Conservation (phyloP, 2,888 invertebrate species). For the Idaea straminata region DNA sequence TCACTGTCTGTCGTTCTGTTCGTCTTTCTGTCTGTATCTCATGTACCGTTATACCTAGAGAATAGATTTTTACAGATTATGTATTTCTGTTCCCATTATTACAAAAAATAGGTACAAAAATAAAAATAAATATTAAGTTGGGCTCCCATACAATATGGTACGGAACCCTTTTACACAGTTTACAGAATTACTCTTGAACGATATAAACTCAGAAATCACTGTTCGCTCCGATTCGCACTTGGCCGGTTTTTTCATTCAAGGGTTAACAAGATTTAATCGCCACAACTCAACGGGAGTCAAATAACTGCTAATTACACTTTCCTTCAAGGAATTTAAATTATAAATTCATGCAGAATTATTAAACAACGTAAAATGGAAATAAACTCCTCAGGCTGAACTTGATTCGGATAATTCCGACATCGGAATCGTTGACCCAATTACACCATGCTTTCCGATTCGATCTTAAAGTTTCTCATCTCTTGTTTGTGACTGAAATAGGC, state of each 20-base stretch:
- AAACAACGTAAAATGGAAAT: neutral
- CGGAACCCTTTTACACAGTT: no score
- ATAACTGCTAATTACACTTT: neutral
- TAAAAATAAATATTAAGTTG: no score
- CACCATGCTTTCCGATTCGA: neutral
- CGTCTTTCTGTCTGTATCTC: no score
- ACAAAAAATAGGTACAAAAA: no score
- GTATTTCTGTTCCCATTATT: no score
- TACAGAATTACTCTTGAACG: no score
- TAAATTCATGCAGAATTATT: neutral
- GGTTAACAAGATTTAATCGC: neutral
- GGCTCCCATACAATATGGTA: no score
- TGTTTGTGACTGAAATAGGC: conserved; percentile 1
- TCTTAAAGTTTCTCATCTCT: neutral
- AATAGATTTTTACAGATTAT: no score
- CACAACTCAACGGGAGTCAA: neutral
- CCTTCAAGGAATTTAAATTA: neutral
- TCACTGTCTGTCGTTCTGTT: no score
- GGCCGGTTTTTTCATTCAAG: neutral
- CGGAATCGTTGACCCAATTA: neutral
- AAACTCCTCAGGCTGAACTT: neutral
- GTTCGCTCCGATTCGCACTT: no score
- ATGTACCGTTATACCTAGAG: no score
- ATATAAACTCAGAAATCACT: no score
- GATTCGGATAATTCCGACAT: neutral